Evolutionary conservation across 1,140 invertebrate genomes (phyloP), one percentile per base, ranked within the genome.

Genomic region (Lepidostoma basale): DNA sequence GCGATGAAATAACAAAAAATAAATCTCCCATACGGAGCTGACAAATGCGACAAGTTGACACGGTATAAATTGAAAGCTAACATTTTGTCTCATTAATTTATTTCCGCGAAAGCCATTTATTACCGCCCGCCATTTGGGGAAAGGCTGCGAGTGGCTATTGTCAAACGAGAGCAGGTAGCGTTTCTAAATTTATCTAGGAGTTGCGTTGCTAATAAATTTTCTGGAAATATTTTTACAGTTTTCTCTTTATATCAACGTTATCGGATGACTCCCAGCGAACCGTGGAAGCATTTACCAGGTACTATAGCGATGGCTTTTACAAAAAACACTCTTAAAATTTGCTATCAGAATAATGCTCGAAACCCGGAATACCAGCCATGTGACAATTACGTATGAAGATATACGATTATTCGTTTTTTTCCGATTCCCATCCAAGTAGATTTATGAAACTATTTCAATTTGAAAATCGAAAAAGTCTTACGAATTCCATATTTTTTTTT

Each of bases 41-140:
- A 39, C 63, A 56, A 65, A 56, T 56, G 49, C 63, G 63, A 65
- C 63, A 56, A 40, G 18, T 52, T 59, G 52, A 67, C 52, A 22
- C 47, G 64, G 33, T 47, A 67, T 67, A 67, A 67, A 67, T 67
- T 67, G 52, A 58, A 67, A 67, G 39, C 54, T 59, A 67, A 59
- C 64, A 59, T 58, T 67, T 54, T 67, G 52, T 26, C 52, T 58
- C 40, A 23, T 67, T 59, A 67, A 67, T 67, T 67, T 67, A 67
- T 67, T 67, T 67, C 12, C 18, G 26, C 10, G 28, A 56, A 40
- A 6, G 52, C 52, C 26, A 66, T 66, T 66, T 64, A 25, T 62
- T 42, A 59, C 39, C 5, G 9, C 10, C 9, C n/a, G 23, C 10
- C 30, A 22, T 12, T 22, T 9, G 10, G 2, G 42, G 42, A 6